Conservation (phyloP, 2,113 vertebrate genomes). For the Bettongia penicillata region DNA sequence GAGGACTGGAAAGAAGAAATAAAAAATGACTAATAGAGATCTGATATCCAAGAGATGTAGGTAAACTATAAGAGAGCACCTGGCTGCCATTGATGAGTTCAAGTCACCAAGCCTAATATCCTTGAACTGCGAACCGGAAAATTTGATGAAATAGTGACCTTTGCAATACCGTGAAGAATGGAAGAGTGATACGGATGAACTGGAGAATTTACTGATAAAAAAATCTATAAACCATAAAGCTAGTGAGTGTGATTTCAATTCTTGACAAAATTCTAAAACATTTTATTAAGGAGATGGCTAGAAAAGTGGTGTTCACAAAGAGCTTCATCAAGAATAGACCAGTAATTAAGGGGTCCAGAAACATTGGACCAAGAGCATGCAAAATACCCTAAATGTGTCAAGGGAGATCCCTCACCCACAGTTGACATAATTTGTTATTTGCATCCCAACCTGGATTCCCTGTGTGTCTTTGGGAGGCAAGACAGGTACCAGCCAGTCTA, state of each 20-base stretch:
- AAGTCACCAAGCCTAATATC: not conserved
- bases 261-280: not conserved
- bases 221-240: not conserved
- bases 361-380: no score
- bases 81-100: not conserved
- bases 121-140: not conserved
- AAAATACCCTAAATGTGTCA: no score
- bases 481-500: no score
- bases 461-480: no score
- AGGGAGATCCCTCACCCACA: no score
- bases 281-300: not conserved
- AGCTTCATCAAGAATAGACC: not conserved
- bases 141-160: not conserved
- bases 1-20: not conserved
- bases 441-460: no score
- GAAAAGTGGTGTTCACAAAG: not conserved
- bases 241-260: not conserved
- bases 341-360: no score
- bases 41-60: not conserved
- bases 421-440: no score
- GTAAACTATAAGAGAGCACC: not conserved
- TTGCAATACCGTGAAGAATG: not conserved
- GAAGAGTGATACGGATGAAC: not conserved
- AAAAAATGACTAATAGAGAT: not conserved
- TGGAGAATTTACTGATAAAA: not conserved